Evolutionary conservation across 2,113 vertebrate genomes (phyloP), one percentile per base, ranked within the genome.

Genomic region (Lophotis ruficrista): DNA sequence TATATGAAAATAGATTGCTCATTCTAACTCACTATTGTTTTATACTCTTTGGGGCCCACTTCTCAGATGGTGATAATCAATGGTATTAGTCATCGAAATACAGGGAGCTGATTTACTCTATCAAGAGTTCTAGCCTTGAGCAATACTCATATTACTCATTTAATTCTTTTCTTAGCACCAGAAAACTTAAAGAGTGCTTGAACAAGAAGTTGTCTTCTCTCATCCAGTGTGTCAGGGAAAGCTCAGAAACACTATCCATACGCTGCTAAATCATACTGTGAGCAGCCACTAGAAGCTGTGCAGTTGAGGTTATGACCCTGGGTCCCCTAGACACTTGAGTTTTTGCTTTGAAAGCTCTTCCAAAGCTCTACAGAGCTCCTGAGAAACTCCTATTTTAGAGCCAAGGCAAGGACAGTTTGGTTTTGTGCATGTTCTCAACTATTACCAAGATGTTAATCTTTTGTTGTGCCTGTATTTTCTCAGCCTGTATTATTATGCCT

Each of bases 1-100:
- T 91, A 96, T 95, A 96, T 94, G 94, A 94, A 96, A 96, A 97
- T 94, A 96, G 94, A 94, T 94, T 96, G 87, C 85, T 94, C 75
- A 47, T 90, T 94, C 82, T 89, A 89, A 95, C 76, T 85, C 54
- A 76, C 94, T 96, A 81, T 94, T 96, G 91, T 96, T 91, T 79
- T 93, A 80, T 68, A 89, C 66, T 80, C 91, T 87, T 97, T 65
- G 62, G 90, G 82, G 83, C 47, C 83, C 75, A 65, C 84, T 93
- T 90, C 87, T 95, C 87, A 83, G 87, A 31, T 80, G 54, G 51
- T 60, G 64, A 81, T 90, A 93, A 95, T 89, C 94, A 94, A 76
- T 91, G 76, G 30, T 75, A 87, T 82, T 91, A 84, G 72, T 79
- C 94, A 88, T 4, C 37, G 61, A 92, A 78, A 95, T 76, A 93